Evolutionary conservation across 1,140 invertebrate species (phyloP).

Genomic region (Scaptomyza montana): DNA sequence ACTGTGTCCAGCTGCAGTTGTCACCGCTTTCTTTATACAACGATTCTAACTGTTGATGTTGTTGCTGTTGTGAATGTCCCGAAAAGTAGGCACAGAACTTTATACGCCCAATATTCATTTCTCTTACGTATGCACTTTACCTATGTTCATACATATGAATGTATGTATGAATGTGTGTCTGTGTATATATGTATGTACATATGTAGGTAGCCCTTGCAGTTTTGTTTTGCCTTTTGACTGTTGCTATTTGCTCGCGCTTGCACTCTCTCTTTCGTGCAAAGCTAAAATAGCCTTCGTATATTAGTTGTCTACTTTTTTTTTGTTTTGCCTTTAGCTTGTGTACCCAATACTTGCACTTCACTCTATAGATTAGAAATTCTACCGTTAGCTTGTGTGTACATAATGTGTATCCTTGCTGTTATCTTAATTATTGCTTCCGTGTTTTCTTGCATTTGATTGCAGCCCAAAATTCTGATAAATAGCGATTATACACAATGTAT

Average conservation of each 20-base stretch:
- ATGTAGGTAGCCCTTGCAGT: constrained; percentile 37
- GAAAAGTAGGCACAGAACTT: constrained; percentile 7
- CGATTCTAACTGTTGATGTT: constrained; percentile 18
- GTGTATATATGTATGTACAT: not conserved
- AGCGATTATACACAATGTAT: not conserved
- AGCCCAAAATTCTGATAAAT: not conserved
- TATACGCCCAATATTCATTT: constrained; percentile 28
- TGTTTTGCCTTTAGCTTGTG: not conserved
- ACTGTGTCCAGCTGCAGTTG: constrained; percentile 17
- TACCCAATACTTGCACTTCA: constrained; percentile 4
- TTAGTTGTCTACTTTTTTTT: constrained; percentile 16
- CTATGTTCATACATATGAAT: not conserved
- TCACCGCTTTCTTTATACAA: constrained; percentile 17
- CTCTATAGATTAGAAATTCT: not conserved
- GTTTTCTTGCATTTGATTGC: not conserved
- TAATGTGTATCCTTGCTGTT: constrained; percentile 14
- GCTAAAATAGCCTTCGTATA: constrained; percentile 39
- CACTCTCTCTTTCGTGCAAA: constrained; percentile 21
- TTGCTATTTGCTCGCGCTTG: constrained; percentile 11
- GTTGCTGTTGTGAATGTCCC: not conserved
- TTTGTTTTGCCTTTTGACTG: constrained; percentile 43
- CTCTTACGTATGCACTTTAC: constrained; percentile 32
- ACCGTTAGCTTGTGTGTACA: not conserved
- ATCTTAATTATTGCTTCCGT: constrained; percentile 4
- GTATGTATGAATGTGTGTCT: constrained; percentile 5